Evolutionary conservation across 92 coral and sea anemone genomes (phyloP).

Genomic region (Umimayanthus kanabou): DNA sequence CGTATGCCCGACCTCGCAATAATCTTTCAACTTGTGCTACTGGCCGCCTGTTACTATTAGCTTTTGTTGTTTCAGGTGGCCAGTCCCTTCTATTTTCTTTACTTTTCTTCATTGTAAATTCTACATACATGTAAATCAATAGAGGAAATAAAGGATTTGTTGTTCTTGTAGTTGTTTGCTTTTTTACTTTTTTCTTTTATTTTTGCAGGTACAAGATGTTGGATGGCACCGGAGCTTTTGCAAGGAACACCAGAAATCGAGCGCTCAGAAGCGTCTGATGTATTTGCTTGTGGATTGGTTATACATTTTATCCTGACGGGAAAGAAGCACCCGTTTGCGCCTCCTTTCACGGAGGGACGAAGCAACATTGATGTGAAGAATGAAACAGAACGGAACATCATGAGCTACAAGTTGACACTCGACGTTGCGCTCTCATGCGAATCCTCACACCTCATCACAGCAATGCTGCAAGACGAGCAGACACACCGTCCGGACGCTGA

Average conservation of each 20-base stretch:
- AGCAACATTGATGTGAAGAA: slow-evolving; percentile 35
- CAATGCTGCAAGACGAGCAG: slow-evolving; percentile 14
- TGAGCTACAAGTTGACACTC: not conserved
- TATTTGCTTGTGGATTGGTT: slow-evolving; percentile 45
- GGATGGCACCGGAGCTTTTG: slow-evolving; percentile 51
- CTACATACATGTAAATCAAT: no score
- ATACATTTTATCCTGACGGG: slow-evolving; percentile 38
- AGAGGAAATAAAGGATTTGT: no score
- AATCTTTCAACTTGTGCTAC: no score
- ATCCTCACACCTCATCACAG: slow-evolving; percentile 18
- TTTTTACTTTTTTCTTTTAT: no score
- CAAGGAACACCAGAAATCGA: not conserved
- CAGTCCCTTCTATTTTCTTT: no score
- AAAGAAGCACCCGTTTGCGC: slow-evolving; percentile 45
- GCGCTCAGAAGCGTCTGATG: slow-evolving; percentile 32
- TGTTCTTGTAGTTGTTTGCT: no score
- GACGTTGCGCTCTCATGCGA: slow-evolving; percentile 23
- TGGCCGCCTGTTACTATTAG: no score
- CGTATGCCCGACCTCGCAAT: no score
- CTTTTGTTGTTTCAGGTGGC: no score
- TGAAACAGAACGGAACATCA: slow-evolving; percentile 30
- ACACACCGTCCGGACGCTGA: slow-evolving; percentile 22
- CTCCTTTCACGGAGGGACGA: slow-evolving; percentile 12
- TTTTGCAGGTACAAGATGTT: slow-evolving; percentile 38
- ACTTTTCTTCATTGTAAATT: no score